phyloP scores from a whole-genome alignment of 2,797 vertebrate genomes.

The Distichodus sexfasciatus region DNA sequence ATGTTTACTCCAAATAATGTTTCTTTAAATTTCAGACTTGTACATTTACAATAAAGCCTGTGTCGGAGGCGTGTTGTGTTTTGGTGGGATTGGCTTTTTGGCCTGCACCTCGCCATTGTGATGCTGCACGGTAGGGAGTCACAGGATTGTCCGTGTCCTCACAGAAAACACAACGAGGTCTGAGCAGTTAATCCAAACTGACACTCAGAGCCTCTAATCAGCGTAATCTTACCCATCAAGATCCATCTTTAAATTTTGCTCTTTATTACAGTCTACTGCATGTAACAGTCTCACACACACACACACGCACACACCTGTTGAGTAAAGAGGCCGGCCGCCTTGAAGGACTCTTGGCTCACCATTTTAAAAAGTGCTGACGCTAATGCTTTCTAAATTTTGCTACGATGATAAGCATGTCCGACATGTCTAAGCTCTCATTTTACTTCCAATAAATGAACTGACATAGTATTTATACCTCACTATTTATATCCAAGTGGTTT shows the following conservation, averaged over 20 bases:
- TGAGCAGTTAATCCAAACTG: too few relatives aligned
- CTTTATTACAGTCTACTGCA: too few relatives aligned
- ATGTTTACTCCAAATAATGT: too few relatives aligned
- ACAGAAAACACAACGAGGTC: too few relatives aligned
- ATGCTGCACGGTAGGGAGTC: constrained; percentile 62
- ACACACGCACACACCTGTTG: constrained; percentile 15
- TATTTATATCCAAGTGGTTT: too few relatives aligned
- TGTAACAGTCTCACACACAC: neutral
- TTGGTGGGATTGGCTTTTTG: constrained; percentile 62
- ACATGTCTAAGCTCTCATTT: neutral
- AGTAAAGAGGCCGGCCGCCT: constrained; percentile 37
- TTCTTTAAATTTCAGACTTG: too few relatives aligned
- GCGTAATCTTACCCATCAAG: too few relatives aligned
- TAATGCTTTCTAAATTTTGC: constrained; percentile 17
- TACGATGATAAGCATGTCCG: neutral
- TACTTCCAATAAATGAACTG: too few relatives aligned
- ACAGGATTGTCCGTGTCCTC: constrained; percentile 66
- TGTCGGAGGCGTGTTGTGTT: constrained; percentile 49
- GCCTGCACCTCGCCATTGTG: constrained; percentile 68
- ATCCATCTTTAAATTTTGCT: too few relatives aligned
- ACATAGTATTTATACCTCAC: neutral
- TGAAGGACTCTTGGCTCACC: constrained; percentile 45
- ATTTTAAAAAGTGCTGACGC: constrained; percentile 41
- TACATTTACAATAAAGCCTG: too few relatives aligned
- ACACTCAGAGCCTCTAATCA: too few relatives aligned